These are phyloP conservation scores for Tetanocera ferruginea DNA, from an alignment of 2,888 invertebrate genomes.

Conservation along the genomic window DNA sequence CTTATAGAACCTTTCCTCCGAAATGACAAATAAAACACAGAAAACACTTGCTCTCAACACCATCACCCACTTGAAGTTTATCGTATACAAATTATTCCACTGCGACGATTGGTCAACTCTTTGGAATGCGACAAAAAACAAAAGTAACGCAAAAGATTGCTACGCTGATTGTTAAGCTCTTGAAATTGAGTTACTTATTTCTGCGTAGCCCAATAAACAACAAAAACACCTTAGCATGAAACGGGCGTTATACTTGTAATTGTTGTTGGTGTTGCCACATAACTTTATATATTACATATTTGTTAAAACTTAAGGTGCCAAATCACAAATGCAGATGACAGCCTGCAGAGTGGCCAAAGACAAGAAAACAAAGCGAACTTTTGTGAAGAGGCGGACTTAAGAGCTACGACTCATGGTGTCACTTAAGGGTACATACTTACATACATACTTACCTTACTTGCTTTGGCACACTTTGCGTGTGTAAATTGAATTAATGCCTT, in stretches of 20 bases:
- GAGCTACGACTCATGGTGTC: neutral
- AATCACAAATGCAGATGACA: conserved; percentile 37
- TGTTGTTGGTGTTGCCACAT: conserved; percentile 28
- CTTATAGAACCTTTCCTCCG: neutral
- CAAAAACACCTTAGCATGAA: neutral
- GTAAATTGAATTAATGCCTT: conserved; percentile 22
- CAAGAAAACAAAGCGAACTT: conserved; percentile 2
- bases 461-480: conserved; percentile 1
- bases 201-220: neutral
- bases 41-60: neutral
- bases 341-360: neutral
- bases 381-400: conserved; percentile 27
- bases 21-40: neutral
- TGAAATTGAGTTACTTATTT: conserved; percentile 50
- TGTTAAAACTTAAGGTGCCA: conserved; percentile 18
- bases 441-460: neutral
- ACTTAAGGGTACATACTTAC: no score
- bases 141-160: conserved; percentile 54
- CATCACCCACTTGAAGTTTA: neutral
- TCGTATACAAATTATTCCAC: conserved; percentile 2
- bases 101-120: conserved; percentile 24
- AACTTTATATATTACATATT: conserved; percentile 28
- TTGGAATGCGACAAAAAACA: conserved; percentile 40
- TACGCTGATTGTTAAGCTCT: conserved; percentile 65
- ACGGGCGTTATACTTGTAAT: conserved; percentile 11